Evolutionary conservation across 2,888 invertebrate genomes (phyloP).

Genomic region (Lasioglossum oenotherae): DNA sequence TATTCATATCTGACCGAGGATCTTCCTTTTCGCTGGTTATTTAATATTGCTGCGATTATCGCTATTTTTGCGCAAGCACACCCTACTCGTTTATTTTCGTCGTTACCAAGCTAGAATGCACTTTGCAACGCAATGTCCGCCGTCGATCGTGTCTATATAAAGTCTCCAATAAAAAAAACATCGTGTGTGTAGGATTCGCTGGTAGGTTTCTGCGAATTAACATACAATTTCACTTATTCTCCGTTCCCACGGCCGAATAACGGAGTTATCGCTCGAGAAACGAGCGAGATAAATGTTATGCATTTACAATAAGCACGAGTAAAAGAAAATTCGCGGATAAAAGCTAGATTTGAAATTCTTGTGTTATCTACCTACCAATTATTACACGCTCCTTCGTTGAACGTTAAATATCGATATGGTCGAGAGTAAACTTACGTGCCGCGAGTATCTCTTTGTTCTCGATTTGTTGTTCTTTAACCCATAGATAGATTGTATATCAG

Average conservation of each 20-base stretch:
- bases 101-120: slow-evolving; percentile 47
- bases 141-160: slow-evolving; percentile 53
- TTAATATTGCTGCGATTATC: slow-evolving; percentile 42
- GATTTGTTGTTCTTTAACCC: slow-evolving; percentile 8
- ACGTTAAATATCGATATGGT: background rate
- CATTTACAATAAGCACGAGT: no score
- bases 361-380: background rate
- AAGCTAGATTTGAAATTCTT: background rate
- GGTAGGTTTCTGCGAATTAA: slow-evolving; percentile 49
- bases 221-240: slow-evolving; percentile 26
- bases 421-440: background rate
- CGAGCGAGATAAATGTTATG: background rate
- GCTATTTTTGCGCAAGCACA: slow-evolving; percentile 32
- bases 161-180: slow-evolving; percentile 37
- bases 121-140: slow-evolving; percentile 19
- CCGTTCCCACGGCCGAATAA: background rate
- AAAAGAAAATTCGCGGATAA: no score
- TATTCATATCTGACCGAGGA: background rate
- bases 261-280: background rate
- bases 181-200: slow-evolving; percentile 34
- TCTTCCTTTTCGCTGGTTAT: slow-evolving; percentile 9
- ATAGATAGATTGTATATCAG: background rate
- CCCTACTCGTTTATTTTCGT: slow-evolving; percentile 43
- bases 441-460: background rate
- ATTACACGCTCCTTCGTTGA: background rate